These are phyloP conservation scores for Phalacrocorax aristotelis DNA, from an alignment of 2,113 vertebrate genomes.

Conservation along the genomic window DNA sequence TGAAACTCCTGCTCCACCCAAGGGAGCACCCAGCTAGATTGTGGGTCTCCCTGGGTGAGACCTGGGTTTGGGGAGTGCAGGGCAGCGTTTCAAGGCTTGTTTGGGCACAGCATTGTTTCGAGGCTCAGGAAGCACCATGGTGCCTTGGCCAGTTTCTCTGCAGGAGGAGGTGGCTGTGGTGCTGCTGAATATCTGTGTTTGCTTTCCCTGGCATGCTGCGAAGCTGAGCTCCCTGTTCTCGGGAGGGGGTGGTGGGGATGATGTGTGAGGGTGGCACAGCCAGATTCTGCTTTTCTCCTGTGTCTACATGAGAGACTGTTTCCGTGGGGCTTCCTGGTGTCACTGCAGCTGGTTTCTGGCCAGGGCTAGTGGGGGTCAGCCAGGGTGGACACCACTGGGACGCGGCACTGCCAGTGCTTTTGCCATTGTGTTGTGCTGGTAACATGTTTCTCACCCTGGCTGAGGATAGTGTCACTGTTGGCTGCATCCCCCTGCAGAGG, in stretches of 20 bases:
- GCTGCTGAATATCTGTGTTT: background rate
- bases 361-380: background rate
- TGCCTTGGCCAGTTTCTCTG: background rate
- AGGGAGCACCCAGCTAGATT: rapidly evolving
- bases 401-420: rapidly evolving
- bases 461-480: background rate
- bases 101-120: rapidly evolving
- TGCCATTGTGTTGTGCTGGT: background rate
- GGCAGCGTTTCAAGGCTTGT: background rate
- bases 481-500: background rate
- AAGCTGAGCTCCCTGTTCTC: background rate
- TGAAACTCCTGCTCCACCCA: background rate
- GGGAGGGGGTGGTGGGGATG: background rate
- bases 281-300: background rate
- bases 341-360: background rate
- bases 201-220: background rate
- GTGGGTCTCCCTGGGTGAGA: background rate
- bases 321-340: background rate
- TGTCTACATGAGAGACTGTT: background rate
- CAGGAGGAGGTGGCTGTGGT: background rate
- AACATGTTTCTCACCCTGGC: rapidly evolving
- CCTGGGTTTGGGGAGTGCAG: background rate
- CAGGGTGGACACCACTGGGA: background rate
- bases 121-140: rapidly evolving
- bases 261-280: background rate